Conservation (phyloP, 2,113 vertebrate genomes). For the Patagioenas fasciata region DNA sequence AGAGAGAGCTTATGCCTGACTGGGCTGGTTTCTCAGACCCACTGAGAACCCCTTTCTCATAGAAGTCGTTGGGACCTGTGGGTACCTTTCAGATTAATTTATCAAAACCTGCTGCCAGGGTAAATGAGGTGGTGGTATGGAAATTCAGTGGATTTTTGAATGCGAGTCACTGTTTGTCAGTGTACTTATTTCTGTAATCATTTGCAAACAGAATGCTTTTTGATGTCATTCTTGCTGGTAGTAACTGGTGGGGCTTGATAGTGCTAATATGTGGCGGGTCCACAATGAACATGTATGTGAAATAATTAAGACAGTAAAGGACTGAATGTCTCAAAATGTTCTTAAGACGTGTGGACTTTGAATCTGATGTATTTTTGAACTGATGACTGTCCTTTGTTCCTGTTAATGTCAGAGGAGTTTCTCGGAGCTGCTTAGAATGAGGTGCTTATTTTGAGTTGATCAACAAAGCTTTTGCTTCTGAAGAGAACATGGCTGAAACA, state of each 20-base stretch:
- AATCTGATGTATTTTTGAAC: background rate
- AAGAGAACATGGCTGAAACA: background rate
- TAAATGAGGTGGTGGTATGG: background rate
- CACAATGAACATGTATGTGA: fast-evolving
- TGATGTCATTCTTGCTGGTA: background rate
- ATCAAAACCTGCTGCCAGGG: background rate
- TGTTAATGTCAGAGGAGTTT: background rate
- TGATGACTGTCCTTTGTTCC: background rate
- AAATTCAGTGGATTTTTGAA: background rate
- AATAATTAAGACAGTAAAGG: background rate
- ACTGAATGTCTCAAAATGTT: background rate
- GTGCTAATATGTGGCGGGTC: background rate
- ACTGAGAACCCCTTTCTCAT: background rate
- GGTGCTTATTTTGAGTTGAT: background rate
- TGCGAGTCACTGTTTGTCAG: background rate
- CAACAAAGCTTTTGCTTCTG: background rate
- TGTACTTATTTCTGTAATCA: background rate
- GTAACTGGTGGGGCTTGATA: background rate
- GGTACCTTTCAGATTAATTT: background rate
- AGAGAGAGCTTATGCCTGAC: background rate
- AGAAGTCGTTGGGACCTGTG: background rate
- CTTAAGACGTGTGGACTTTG: background rate
- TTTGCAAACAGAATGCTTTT: background rate
- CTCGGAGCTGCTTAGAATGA: background rate
- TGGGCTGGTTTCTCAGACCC: background rate